Base-by-base conservation (phyloP, 2,113 vertebrate species). In the Lasiurus borealis region DNA sequence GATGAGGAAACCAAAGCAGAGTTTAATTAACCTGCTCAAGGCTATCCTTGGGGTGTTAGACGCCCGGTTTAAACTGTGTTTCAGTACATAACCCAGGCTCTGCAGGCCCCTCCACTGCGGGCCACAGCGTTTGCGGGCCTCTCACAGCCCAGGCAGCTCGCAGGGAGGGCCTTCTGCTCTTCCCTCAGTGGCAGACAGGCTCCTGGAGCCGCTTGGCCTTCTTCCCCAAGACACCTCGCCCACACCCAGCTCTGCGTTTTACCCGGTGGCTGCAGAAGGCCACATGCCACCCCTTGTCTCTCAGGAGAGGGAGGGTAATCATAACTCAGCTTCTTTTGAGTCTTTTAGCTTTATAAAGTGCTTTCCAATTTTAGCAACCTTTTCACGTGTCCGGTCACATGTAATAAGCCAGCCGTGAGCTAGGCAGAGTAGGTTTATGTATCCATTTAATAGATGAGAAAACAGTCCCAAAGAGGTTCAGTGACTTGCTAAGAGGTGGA, bases 1-100 rank as follows among this genome's bases (percentile, higher is more conserved):
- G 88, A 82, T 59, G 81, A 89, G 50, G n/a, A 92, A 66, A 69
- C 69, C 62, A 69, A 88, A 90, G 66, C 16, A 72, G 90, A 64
- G 68, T 93, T 88, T 68, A 76, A 85, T 75, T 66, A 83, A 92
- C 72, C 71, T 66, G 40, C 62, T 64, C 8, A n/a, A 64, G 72
- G 72, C 52, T 12, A 3, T 66, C 23, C 31, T 40, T 40, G 40
- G 69, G 36, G 44, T 76, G 36, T 82, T 46, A 85, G 59, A 31
- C 3, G n/a, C 48, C 77, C 36, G 78, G 62, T 83, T 72, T 66
- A 71, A 29, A 57, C 29, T 69, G 34, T 64, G 21, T 90, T 40
- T 84, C 54, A 84, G 50, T 52, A 4, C 36, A 31, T 3, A 93
- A 88, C 46, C 50, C 11, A 9, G 5, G 15, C 57, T 71, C 25